Evolutionary conservation across 1,140 invertebrate species (phyloP), one percentile per base, ranked within the genome.

Genomic region (Drosophila oshimai): DNA sequence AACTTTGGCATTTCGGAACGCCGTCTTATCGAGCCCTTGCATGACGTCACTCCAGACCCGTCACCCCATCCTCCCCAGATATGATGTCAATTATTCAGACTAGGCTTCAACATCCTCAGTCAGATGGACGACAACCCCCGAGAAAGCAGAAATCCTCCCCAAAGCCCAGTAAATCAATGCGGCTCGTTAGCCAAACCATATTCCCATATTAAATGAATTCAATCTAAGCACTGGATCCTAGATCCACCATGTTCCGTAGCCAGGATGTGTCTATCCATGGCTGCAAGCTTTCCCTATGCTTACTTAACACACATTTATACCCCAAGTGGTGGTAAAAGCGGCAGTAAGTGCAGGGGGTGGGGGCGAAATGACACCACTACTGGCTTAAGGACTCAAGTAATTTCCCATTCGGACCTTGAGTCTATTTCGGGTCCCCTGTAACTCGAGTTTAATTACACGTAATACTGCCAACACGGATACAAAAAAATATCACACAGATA

Each of bases 11-110:
- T 72, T 71, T 71, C 13, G 55, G 45, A 57, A 70, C 36, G 76
- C 49, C 57, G 28, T 50, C 54, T 70, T 61, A 79, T 84, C 74
- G 78, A 79, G 69, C 68, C 51, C 37, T 31, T 10, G 50, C 18
- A 74, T 83, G 79, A 83, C 79, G 79, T 83, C 79, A 83, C 75
- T 64, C 42, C 12, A n/a, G 13, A n/a, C n/a, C n/a, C n/a, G n/a
- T n/a, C 18, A 10, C n/a, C 64, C 17, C 45, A 29, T 13, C 54
- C 28, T n/a, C 58, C n/a, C 12, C 6, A 22, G 13, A 18, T 47
- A 50, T 62, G 69, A 37, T 74, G 70, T 64, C 54, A 84, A 84
- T 79, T 71, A 84, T 78, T 71, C 33, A 84, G 36, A 37, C 33
- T 15, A 24, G 54, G 50, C 49, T 62, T 55, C 44, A 55, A 31